phyloP scores from a whole-genome alignment of 2,113 vertebrate species.

The Bubo bubo region DNA sequence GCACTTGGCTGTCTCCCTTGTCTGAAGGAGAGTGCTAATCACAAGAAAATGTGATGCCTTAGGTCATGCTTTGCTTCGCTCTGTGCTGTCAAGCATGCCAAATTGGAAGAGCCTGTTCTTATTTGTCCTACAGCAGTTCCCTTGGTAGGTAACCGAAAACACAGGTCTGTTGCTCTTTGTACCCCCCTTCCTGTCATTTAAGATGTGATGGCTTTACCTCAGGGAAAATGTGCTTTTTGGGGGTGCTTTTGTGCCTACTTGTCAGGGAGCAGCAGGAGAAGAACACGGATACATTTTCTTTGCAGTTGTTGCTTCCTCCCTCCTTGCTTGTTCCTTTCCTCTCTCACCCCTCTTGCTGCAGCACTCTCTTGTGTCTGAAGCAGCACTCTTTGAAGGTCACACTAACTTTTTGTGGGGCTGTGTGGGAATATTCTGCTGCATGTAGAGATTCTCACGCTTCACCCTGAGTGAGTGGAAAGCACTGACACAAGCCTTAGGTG shows the following conservation, averaged over 20 bases:
- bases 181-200: not conserved
- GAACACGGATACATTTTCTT: rapidly evolving
- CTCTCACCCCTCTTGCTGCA: not conserved
- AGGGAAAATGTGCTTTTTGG: not conserved
- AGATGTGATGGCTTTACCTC: not conserved
- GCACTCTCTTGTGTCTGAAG: not conserved
- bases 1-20: not conserved
- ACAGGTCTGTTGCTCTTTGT: not conserved
- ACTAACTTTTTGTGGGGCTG: not conserved
- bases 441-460: not conserved
- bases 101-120: not conserved
- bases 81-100: not conserved
- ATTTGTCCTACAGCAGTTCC: not conserved
- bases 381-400: not conserved
- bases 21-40: not conserved
- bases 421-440: not conserved
- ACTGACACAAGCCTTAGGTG: not conserved
- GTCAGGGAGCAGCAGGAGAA: not conserved
- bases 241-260: not conserved
- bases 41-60: not conserved
- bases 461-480: not conserved
- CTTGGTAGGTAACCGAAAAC: not conserved
- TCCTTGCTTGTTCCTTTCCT: not conserved
- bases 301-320: not conserved
- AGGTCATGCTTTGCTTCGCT: not conserved